Evolutionary conservation across 1,140 invertebrate species (phyloP).

Genomic region (Platyscapa corneri): DNA sequence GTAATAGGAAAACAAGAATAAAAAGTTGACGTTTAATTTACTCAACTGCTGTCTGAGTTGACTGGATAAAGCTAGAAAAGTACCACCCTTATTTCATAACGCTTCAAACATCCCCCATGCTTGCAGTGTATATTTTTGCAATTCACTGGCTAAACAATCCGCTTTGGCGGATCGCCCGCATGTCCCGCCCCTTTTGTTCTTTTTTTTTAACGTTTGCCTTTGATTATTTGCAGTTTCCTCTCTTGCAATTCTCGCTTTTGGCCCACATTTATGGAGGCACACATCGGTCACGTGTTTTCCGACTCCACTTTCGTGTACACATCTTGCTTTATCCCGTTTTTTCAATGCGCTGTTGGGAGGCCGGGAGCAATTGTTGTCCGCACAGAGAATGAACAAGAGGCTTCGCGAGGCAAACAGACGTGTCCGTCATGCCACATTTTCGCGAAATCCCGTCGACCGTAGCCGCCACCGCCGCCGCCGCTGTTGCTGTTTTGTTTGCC

Average conservation of each 20-base stretch:
- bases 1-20: too few species aligned
- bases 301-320: not conserved
- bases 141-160: slow-evolving; percentile 33
- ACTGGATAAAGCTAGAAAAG: not conserved
- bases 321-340: slow-evolving; percentile 20
- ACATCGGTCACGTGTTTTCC: not conserved
- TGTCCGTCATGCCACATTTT: not conserved
- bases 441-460: slow-evolving; percentile 19
- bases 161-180: not conserved
- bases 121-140: slow-evolving; percentile 4
- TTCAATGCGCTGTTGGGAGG: not conserved
- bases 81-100: not conserved
- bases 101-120: not conserved
- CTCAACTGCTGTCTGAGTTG: not conserved
- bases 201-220: slow-evolving; percentile 25
- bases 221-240: slow-evolving; percentile 32
- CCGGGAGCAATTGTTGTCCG: not conserved
- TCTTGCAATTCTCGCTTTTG: not conserved
- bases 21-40: slow-evolving; percentile 2
- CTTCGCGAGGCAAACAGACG: not conserved
- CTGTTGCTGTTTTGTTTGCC: not conserved
- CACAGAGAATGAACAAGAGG: not conserved
- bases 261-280: not conserved
- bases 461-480: too few species aligned
- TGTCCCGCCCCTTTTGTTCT: not conserved